A percentile compares a stretch with the other conserved stretches of the same genome.
phyloP scores from a whole-genome alignment of 2,797 vertebrate genomes.

The Sebastes iracundus region DNA sequence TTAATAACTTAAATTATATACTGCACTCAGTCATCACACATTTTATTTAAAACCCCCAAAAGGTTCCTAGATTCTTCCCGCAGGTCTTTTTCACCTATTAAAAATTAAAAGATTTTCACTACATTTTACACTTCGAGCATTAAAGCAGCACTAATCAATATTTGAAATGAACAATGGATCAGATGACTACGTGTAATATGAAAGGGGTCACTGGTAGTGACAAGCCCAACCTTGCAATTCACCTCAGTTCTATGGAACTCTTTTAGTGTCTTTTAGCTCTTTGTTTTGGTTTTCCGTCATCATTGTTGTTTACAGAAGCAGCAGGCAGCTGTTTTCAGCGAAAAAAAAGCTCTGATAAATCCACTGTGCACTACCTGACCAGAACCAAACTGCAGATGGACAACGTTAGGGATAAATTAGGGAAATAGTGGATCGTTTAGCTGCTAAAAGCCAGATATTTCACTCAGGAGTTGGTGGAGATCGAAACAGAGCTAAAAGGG shows the following conservation, averaged over 20 bases:
- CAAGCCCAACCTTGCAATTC: background rate
- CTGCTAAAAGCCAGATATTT: background rate
- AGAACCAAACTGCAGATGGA: background rate
- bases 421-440: background rate
- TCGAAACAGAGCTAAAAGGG: background rate
- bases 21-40: background rate
- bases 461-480: background rate
- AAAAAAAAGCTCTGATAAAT: background rate
- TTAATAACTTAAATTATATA: slow-evolving; percentile 1
- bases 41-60: background rate
- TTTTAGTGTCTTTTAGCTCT: background rate
- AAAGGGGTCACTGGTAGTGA: background rate
- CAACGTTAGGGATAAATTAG: background rate
- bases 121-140: background rate
- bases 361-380: background rate
- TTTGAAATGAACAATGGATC: background rate
- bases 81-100: background rate
- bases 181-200: background rate
- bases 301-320: background rate
- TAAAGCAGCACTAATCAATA: background rate
- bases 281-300: background rate
- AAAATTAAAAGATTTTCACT: background rate
- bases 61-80: background rate
- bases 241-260: background rate
- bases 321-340: background rate